Evolutionary conservation across 1,140 invertebrate genomes (phyloP).

Genomic region (Orussus abietinus): DNA sequence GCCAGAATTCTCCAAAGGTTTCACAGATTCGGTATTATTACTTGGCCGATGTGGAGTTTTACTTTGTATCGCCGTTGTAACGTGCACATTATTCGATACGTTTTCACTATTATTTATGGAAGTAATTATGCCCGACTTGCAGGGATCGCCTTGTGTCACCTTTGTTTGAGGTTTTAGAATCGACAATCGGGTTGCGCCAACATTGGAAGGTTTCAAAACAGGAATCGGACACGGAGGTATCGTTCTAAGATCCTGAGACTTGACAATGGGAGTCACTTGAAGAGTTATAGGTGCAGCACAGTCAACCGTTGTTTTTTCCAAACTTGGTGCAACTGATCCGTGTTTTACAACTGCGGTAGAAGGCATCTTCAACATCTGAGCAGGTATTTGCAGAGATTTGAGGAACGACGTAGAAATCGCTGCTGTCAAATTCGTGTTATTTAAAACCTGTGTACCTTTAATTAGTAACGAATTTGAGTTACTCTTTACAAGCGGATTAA

Average conservation of each 20-base stretch:
- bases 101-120: slow-evolving; percentile 17
- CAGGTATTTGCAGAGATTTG: slow-evolving; percentile 35
- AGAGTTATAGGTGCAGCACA: slow-evolving; percentile 32
- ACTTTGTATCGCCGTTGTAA: slow-evolving; percentile 19
- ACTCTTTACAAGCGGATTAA: slow-evolving; percentile 27
- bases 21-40: slow-evolving; percentile 8
- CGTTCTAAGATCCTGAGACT: slow-evolving; percentile 26
- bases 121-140: slow-evolving; percentile 15
- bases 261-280: slow-evolving; percentile 28
- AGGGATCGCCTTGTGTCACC: slow-evolving; percentile 16
- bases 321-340: slow-evolving; percentile 11
- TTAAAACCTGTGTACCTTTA: slow-evolving; percentile 28
- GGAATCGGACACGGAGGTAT: slow-evolving; percentile 19
- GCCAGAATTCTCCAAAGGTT: slow-evolving; percentile 11
- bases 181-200: slow-evolving; percentile 33
- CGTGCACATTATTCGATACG: background rate
- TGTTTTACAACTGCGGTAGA: slow-evolving; percentile 17
- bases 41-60: slow-evolving; percentile 3
- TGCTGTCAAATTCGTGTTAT: slow-evolving; percentile 15
- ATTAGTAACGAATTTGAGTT: slow-evolving; percentile 11
- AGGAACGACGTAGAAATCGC: slow-evolving; percentile 19
- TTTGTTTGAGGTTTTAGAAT: slow-evolving; percentile 40
- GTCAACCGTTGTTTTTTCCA: slow-evolving; percentile 20
- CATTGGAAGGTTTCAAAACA: slow-evolving; percentile 24
- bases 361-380: slow-evolving; percentile 31